Evolutionary conservation across 1,140 invertebrate genomes (phyloP), one percentile per base, ranked within the genome.

Genomic region (Steinernema khuongi): DNA sequence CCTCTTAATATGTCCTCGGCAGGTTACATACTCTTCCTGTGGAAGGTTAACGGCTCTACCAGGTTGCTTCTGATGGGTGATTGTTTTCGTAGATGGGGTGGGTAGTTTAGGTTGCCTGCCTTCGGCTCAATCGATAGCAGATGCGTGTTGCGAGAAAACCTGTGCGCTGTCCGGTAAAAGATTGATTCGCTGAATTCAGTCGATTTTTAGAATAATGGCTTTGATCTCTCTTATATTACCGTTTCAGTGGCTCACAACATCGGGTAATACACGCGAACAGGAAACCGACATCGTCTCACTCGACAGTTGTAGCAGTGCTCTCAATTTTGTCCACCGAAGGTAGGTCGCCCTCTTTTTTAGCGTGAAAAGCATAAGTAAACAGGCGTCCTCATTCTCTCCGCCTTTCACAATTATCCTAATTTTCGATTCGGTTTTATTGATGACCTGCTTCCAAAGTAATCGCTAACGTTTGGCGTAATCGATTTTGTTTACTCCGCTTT

Each of bases 301-400:
- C 50, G 50, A 60, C 50, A 60, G 50, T 60, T 60, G 50, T 22
- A 60, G 50, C 50, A 60, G 50, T 22, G 50, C 50, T 11, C 50
- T 60, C 50, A 60, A 22, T 60, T 60, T 60, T 60, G 50, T 60
- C 50, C 50, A 60, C 19, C 50, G 50, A 60, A 22, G 50, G 50
- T 60, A 26, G 26, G 50, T 60, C 4, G 26, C 26, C 22, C 4
- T 17, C 22, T 60, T 60, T 60, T 17, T 60, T 7, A 22, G 26
- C 19, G 50, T 26, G 50, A 14, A 22, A 60, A 41, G 7, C 7
- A 7, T 7, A 7, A 41, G 7, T n/a, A 41, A 41, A 7, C 36
- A n/a, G n/a, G 36, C 36, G 36, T 41, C 36, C 36, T 41, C 36
- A 11, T 41, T 41, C 36, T 41, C 36, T 41, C 36, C 36, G 7